Evolutionary conservation across 2,888 invertebrate genomes (phyloP), one percentile per base, ranked within the genome.

Genomic region (Pterobdella sp.): DNA sequence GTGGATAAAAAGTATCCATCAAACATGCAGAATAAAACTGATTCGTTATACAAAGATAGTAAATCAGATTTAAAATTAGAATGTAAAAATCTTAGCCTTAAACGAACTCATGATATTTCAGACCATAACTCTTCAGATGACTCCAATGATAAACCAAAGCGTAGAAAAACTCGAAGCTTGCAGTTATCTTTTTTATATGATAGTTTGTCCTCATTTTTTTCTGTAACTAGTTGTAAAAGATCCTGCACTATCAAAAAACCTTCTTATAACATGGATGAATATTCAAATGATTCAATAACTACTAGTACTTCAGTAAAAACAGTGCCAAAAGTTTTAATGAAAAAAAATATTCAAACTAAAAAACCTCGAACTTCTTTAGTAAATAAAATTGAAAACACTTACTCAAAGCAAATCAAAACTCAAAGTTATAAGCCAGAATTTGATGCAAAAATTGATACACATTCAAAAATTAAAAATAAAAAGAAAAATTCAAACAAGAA

Each of bases 131-230:
- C 31, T 22, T 68, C 68, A 7, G 65, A 72, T 18, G 49, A 36
- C 29, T 66, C 72, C 42, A 66, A 7, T n/a, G 72, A 72, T 34
- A 72, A 72, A 34, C 72, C 72, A 18, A 73, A 73, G 31, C 31
- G 34, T 32, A 73, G 67, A 63, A 52, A 60, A 60, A 32, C 68
- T 22, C 52, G 73, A 29, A 73, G 56, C 26, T 68, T 68, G 32
- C 73, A 73, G 52, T 31, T 73, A 35, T 68, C 73, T n/a, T 73
- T 73, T 52, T 60, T 74, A 4, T 74, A 42, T 18, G 67, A 74
- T 42, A 69, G 71, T 35, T 37, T 74, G 56, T 52, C 56, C 18
- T 42, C 32, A n/a, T 69, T 74, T 26, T 69, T 74, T 7, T 71
- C 69, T 10, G 60, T 70, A 4, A 37, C 70, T 7, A 63, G 31